phyloP scores from a whole-genome alignment of 1,140 invertebrate species.

The Diploscapter pachys region DNA sequence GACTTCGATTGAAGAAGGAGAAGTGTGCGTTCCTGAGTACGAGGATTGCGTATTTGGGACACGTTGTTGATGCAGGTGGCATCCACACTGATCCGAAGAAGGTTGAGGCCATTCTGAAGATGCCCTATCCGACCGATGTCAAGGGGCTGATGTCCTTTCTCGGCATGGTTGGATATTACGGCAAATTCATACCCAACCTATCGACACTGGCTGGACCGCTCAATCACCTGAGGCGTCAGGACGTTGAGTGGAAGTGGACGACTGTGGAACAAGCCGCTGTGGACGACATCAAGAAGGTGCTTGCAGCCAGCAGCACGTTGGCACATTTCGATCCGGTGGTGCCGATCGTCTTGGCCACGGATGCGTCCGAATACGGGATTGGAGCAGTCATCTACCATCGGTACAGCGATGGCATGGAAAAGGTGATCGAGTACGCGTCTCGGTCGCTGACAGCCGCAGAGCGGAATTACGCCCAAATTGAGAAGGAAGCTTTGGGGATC shows the following conservation, averaged over 20 bases:
- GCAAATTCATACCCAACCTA: constrained; percentile 35
- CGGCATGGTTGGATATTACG: constrained; percentile 48
- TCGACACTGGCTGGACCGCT: constrained; percentile 37
- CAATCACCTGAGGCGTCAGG: constrained; percentile 41
- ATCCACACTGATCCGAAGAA: constrained; percentile 40
- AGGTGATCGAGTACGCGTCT: constrained; percentile 57
- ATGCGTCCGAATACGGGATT: constrained; percentile 47
- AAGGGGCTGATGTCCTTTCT: constrained; percentile 40
- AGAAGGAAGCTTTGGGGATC: constrained; percentile 65
- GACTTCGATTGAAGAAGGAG: constrained; percentile 18
- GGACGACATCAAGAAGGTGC: constrained; percentile 31
- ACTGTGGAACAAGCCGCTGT: constrained; percentile 22
- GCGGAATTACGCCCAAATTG: constrained; percentile 63
- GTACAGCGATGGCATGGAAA: constrained; percentile 40
- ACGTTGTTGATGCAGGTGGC: constrained; percentile 36
- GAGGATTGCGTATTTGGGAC: constrained; percentile 38
- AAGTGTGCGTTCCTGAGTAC: constrained; percentile 40
- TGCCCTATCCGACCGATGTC: constrained; percentile 41
- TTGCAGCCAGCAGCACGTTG: constrained; percentile 36
- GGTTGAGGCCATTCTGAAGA: constrained; percentile 35
- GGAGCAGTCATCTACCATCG: constrained; percentile 42
- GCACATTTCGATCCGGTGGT: constrained; percentile 44
- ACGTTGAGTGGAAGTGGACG: constrained; percentile 43
- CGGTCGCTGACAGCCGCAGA: constrained; percentile 60
- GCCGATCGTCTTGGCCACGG: constrained; percentile 43